Base-by-base conservation (phyloP, 1,140 invertebrate genomes). In the Octopus sinensis region DNA sequence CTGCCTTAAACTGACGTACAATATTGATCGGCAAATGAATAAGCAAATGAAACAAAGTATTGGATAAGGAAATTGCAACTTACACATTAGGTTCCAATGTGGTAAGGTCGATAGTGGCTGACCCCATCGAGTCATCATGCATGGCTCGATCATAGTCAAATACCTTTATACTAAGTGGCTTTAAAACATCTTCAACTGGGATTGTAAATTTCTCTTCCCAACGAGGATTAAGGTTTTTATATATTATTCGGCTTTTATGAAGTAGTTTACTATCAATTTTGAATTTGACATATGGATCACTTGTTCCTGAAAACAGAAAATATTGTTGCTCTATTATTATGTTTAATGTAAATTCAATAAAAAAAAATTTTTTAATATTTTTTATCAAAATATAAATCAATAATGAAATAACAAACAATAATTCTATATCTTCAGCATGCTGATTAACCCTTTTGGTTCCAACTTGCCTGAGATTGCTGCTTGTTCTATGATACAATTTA, bases 121-220 rank as follows among this genome's bases (percentile, higher is more conserved):
- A 93, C 13, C 98, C 98, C 96, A 99, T 98, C 88, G 98, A 98
- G 92, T 99, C 98, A 91, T 99, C 98, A 91, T 96, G 89, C 77
- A 98, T 93, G 53, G 97, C 97, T 94, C 97, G 97, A 89, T 99
- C 98, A 90, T 98, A 98, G 92, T 99, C 98, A 90, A 96, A 99
- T 23, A 98, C 96, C 93, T 97, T 97, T 80, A 98, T 93, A 81
- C 94, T 93, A 62, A 98, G 92, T 7, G 95, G 94, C 87, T 95
- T 93, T 54, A 85, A 86, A 5, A 86, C 84, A 86, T 89, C 87
- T 78, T 91, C 88, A 23, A 88, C 85, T 5, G 86, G 87, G 43
- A 92, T 84, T 9, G 86, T 83, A 86, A 92, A 92, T 68, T 88
- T 88, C 85, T 92, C 92, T 79, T 92, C 89, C 92, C 92, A 92